phyloP scores from a whole-genome alignment of 2,113 vertebrate species.

The Ondatra zibethicus region DNA sequence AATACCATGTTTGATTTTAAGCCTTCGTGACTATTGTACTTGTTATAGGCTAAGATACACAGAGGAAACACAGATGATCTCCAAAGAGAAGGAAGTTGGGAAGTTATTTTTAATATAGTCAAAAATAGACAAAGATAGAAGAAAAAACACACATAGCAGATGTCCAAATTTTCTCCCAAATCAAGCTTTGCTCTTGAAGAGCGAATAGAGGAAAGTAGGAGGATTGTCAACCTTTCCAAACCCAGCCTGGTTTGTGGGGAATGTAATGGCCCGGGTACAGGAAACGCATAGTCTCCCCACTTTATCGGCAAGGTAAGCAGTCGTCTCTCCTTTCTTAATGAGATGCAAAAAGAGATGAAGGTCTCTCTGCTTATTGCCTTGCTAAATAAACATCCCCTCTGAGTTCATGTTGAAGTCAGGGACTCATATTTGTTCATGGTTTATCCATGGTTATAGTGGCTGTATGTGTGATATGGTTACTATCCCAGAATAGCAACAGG shows the following conservation, averaged over 20 bases:
- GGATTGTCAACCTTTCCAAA: neutral
- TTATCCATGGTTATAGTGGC: neutral
- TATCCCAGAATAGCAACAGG: neutral
- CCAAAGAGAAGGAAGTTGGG: neutral
- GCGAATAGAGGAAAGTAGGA: neutral
- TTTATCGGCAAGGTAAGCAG: neutral
- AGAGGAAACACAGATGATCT: neutral
- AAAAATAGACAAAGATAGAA: constrained; percentile 26
- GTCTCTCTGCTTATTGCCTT: neutral
- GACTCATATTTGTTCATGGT: neutral
- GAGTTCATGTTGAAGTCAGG: neutral
- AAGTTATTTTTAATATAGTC: constrained; percentile 17
- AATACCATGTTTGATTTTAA: neutral
- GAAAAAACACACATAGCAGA: constrained; percentile 5
- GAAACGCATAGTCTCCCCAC: neutral
- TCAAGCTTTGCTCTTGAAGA: neutral
- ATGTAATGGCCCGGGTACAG: no score
- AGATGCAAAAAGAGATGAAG: neutral
- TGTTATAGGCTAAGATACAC: neutral
- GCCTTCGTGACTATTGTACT: neutral
- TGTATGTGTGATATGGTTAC: neutral
- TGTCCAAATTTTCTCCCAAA: neutral
- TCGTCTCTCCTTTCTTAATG: neutral
- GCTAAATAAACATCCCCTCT: neutral
- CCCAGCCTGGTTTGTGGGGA: neutral